Conservation (phyloP, 1,140 invertebrate genomes). For the Aleiodes sp. region DNA sequence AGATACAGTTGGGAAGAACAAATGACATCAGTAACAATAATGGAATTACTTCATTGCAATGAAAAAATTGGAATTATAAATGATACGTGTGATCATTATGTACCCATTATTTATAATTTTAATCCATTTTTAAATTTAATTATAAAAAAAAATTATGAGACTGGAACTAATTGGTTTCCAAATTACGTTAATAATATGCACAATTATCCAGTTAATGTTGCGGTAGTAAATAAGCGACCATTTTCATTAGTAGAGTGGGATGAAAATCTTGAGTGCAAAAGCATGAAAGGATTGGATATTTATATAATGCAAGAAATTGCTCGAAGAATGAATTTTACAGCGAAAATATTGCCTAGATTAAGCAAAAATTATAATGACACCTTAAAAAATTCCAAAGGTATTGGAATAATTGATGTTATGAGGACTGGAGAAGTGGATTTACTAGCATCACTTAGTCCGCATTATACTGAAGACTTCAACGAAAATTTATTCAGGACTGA, state of each 20-base stretch:
- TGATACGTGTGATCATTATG: not conserved
- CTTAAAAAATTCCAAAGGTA: not conserved
- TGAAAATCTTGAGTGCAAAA: not conserved
- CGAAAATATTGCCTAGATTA: not conserved
- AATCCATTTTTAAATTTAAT: slow-evolving; percentile 33
- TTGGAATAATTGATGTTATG: not conserved
- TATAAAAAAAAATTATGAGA: slow-evolving; percentile 3
- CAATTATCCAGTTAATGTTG: slow-evolving; percentile 25
- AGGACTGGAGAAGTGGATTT: slow-evolving; percentile 30
- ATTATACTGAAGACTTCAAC: slow-evolving; percentile 19
- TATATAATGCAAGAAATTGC: not conserved
- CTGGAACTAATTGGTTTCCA: slow-evolving; percentile 16
- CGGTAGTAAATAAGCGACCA: slow-evolving; percentile 13
- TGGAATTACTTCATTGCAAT: slow-evolving; percentile 4
- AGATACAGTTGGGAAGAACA: slow-evolving; percentile 26
- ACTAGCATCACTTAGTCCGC: slow-evolving; percentile 18
- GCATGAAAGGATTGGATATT: slow-evolving; percentile 18
- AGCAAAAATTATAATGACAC: not conserved
- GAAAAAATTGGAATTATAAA: not conserved
- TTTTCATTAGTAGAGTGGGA: slow-evolving; percentile 15
- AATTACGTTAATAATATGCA: slow-evolving; percentile 24
- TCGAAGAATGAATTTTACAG: slow-evolving; percentile 29
- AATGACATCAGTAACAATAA: slow-evolving; percentile 28
- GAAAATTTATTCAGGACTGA: not conserved
- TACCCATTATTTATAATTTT: slow-evolving; percentile 22